Base-by-base conservation (phyloP, 2,113 vertebrate genomes). In the Vidua chalybeata region DNA sequence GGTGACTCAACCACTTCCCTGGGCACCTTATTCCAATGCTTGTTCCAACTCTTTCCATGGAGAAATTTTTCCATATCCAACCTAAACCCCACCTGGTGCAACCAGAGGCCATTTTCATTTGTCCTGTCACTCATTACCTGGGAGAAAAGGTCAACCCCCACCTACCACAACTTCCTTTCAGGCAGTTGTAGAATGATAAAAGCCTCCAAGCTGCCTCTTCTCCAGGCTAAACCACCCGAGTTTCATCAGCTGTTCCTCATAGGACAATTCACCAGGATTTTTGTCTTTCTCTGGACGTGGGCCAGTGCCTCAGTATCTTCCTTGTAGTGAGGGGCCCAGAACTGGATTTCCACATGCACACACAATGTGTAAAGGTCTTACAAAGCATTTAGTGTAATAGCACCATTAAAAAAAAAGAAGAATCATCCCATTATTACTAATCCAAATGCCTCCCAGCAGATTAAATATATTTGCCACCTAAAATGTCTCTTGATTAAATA, bases 181-280 rank as follows among this genome's bases (percentile, higher is more conserved):
- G 13, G 22, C 4, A 61, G 15, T 2, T n/a, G 7, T 27, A 48
- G 12, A 73, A 7, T 31, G 18, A 67, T 43, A 37, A 55, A 59
- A 19, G 33, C 5, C 20, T 13, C 15, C 0, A 0, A 49, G 18
- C 8, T 0, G 0, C 22, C 13, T 61, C 43, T 61, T 84, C 30
- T 79, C 14, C 37, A 19, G 20, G 6, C 28, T 52, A 30, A 72
- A 72, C 23, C 27, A 7, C 8, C 11, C 3, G 22, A 20, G 4
- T 49, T 74, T 27, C 1, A 0, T 48, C 46, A 31, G 26, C 6
- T 7, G 3, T 17, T 52, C 20, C 33, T 55, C 26, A 43, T 0
- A 41, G 19, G 21, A 48, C 6, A 39, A 15, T 67, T 67, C n/a
- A 41, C 30, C 13, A 61, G 12, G 13, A 43, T 43, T 22, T 2